phyloP scores from a whole-genome alignment of 2,888 invertebrate genomes.

The Troides oblongomaculatus region DNA sequence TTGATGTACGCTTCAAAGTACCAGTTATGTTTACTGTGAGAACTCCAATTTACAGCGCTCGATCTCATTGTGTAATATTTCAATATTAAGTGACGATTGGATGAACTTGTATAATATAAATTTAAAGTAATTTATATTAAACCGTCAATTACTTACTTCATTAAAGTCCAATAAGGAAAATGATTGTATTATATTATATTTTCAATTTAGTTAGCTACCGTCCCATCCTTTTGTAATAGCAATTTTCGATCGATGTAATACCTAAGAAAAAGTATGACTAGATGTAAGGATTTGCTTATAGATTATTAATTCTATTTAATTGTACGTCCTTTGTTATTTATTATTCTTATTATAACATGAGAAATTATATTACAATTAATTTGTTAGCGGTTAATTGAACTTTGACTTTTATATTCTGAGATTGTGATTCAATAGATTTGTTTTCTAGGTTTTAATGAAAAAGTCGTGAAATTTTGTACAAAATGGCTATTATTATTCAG shows the following conservation, averaged over 20 bases:
- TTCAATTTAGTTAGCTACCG: background rate
- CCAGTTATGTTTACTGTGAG: background rate
- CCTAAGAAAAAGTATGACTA: background rate
- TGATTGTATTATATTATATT: background rate
- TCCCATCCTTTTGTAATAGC: background rate
- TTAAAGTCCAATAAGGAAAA: background rate
- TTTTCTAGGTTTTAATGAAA: too few relatives aligned
- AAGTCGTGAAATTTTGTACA: too few relatives aligned
- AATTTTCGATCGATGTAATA: background rate
- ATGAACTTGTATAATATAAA: background rate
- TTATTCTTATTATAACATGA: too few relatives aligned
- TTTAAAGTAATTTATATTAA: background rate
- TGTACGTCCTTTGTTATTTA: too few relatives aligned
- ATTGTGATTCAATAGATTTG: too few relatives aligned
- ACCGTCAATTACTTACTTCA: background rate
- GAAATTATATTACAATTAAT: too few relatives aligned
- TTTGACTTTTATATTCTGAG: too few relatives aligned
- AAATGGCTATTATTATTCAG: too few relatives aligned
- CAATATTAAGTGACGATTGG: background rate
- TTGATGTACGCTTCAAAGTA: background rate
- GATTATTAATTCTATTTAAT: too few relatives aligned
- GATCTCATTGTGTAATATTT: background rate
- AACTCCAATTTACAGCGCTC: background rate
- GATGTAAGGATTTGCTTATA: too few relatives aligned
- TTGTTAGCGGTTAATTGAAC: too few relatives aligned